A percentile compares a stretch with the other conserved stretches of the same genome.
These are phyloP conservation scores for Ammodytes dubius DNA, from an alignment of 2,113 vertebrate species.

Conservation along the genomic window DNA sequence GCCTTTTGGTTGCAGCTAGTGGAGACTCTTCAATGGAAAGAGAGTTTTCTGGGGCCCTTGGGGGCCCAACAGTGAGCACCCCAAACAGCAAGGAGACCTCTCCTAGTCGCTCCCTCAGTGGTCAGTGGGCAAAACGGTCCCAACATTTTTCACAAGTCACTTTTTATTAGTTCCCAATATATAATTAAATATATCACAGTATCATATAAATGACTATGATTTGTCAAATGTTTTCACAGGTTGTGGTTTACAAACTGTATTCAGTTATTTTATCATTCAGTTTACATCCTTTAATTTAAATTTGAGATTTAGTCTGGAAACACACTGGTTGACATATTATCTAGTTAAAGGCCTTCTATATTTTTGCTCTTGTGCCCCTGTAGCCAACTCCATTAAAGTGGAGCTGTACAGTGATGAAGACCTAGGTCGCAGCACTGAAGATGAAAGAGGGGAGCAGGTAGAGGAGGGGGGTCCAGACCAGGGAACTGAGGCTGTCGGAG, in stretches of 20 bases:
- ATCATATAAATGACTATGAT: background rate
- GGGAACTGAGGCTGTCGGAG: slow-evolving; percentile 86
- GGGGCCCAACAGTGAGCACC: slow-evolving; percentile 94
- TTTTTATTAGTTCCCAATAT: background rate
- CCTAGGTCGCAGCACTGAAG: slow-evolving; percentile 85
- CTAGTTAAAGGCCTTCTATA: background rate
- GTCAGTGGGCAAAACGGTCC: slow-evolving; percentile 81
- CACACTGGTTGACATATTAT: background rate
- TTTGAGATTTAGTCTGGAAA: background rate
- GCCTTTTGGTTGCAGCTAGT: slow-evolving; percentile 83
- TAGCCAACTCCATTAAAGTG: slow-evolving; percentile 97
- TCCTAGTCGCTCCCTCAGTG: slow-evolving; percentile 94
- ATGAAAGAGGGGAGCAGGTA: slow-evolving; percentile 85
- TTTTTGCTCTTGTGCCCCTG: slow-evolving; percentile 11
- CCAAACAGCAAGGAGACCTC: slow-evolving; percentile 97
- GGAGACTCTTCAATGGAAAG: slow-evolving; percentile 97
- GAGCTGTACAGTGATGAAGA: slow-evolving; percentile 99
- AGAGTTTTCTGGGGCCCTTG: slow-evolving; percentile 92
- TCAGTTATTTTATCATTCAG: background rate
- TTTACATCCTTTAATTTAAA: background rate
- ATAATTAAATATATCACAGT: background rate
- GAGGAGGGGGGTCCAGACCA: slow-evolving; percentile 86
- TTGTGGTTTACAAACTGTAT: background rate
- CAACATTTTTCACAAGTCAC: background rate
- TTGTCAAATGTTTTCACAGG: background rate